Percentiles rank a stretch among this genome's conserved stretches.
Conservation (phyloP, 1,140 invertebrate genomes). For the Drosophila kanapiae region DNA sequence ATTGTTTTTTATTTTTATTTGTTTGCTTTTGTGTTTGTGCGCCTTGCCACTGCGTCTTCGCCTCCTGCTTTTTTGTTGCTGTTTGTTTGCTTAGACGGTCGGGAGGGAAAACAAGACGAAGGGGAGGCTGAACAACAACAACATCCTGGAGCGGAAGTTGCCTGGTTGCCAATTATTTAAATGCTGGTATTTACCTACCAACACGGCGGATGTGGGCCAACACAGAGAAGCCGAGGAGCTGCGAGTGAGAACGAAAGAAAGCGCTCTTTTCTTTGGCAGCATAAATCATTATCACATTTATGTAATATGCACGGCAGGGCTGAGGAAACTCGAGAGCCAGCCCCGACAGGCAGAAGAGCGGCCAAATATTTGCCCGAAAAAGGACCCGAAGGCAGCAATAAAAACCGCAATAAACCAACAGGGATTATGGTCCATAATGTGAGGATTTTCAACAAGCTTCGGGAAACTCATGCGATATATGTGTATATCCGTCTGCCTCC, state of each 20-base stretch:
- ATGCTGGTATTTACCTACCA: conserved; percentile 80
- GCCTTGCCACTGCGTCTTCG: conserved; percentile 30
- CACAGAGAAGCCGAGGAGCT: conserved; percentile 2
- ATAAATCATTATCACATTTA: conserved; percentile 83
- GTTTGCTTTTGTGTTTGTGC: conserved; percentile 70
- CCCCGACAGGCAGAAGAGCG: conserved; percentile 24
- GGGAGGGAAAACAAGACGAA: conserved; percentile 4
- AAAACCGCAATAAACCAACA: conserved; percentile 82
- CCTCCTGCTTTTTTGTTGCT: conserved; percentile 33
- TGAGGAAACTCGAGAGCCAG: conserved; percentile 23
- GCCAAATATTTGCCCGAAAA: conserved; percentile 63
- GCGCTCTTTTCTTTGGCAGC: conserved; percentile 39
- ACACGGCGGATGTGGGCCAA: conserved; percentile 77
- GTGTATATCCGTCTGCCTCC: not conserved
- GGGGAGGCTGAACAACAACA: conserved; percentile 36
- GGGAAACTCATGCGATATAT: conserved; percentile 43
- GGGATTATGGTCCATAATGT: conserved; percentile 78
- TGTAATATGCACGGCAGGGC: conserved; percentile 64
- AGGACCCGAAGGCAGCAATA: conserved; percentile 53
- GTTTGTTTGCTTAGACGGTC: conserved; percentile 63
- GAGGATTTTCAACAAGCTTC: conserved; percentile 62
- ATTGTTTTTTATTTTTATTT: conserved; percentile 62
- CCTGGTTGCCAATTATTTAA: conserved; percentile 80
- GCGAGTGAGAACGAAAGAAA: conserved; percentile 7
- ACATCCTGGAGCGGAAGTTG: conserved; percentile 70